Base-by-base conservation (phyloP, 2,797 vertebrate species). In the Geotrypetes seraphini region DNA sequence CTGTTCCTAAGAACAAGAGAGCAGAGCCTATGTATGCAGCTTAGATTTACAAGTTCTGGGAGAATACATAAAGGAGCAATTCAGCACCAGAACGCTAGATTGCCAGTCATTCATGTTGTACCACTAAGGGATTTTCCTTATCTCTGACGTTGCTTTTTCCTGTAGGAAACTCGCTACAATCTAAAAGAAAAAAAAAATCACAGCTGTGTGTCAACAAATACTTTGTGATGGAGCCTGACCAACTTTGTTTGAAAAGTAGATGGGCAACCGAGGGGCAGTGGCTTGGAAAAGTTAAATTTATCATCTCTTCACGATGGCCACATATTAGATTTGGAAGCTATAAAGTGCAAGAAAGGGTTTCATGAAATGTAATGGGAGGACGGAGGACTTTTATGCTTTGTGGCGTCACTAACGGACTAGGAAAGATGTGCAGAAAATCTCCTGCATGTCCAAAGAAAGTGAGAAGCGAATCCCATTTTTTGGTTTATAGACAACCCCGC, bases 131-230 rank as follows among this genome's bases (percentile, higher is more conserved):
- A 15, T 12, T 65, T 67, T 57, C 63, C 56, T 36, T 39, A 50
- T 18, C 33, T 64, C 47, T 47, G 42, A 28, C 40, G 52, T 70
- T 58, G 45, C 18, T 47, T 53, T n/a, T 57, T 64, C 28, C 31
- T 66, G 38, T 28, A 47, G 37, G 37, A 63, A 60, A 26, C 43
- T 48, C 39, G 16, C 48, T 64, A 33, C 12, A 58, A 32, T 42
- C 28, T 50, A 20, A 33, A 27, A 19, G 3, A 19, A 0, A 4
- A 10, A 35, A 35, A 33, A 15, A 24, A 13, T 49, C 38, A 7
- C 25, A 36, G 8, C 12, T 35, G 2, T 23, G 5, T 59, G 34
- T 40, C 36, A 54, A 3, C 10, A 54, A 62, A 42, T 48, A 26
- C 13, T 55, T 37, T 19, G 20, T 21, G 5, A 32, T 31, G 12